A percentile compares a stretch with the other conserved stretches of the same genome.
These are phyloP conservation scores for Drosophila ezoana DNA, from an alignment of 2,888 invertebrate species.

Conservation along the genomic window DNA sequence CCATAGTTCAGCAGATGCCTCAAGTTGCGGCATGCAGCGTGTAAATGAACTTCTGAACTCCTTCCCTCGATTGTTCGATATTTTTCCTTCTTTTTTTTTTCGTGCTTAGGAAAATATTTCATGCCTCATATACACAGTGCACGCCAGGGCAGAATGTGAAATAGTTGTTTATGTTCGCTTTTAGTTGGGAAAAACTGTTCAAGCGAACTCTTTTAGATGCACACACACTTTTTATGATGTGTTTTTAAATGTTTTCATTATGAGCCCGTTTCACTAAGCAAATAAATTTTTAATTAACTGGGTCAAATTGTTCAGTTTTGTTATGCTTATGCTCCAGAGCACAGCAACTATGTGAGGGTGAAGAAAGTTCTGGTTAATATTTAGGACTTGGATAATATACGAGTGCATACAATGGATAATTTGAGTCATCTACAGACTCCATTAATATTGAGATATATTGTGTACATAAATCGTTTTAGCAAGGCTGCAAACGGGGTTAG, in stretches of 20 bases:
- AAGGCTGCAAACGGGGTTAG: too few species aligned
- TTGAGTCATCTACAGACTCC: constrained; percentile 4
- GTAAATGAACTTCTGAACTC: constrained; percentile 55
- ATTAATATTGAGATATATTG: constrained; percentile 11
- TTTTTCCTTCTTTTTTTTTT: background rate
- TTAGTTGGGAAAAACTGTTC: constrained; percentile 37
- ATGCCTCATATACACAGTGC: constrained; percentile 53
- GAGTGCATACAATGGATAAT: background rate
- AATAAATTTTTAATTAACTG: constrained; percentile 65
- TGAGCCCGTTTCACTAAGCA: constrained; percentile 69
- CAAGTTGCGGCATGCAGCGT: constrained; percentile 42
- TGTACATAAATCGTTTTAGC: too few species aligned
- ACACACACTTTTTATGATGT: constrained; percentile 66
- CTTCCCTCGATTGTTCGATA: constrained; percentile 10
- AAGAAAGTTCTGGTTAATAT: constrained; percentile 11
- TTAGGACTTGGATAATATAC: background rate
- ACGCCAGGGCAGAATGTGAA: constrained; percentile 24
- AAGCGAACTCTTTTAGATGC: constrained; percentile 30
- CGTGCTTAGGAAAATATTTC: constrained; percentile 54
- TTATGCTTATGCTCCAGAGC: constrained; percentile 4
- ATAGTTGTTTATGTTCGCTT: constrained; percentile 73
- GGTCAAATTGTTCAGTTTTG: constrained; percentile 51
- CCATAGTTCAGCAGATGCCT: constrained; percentile 29
- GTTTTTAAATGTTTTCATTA: constrained; percentile 76
- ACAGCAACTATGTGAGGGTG: constrained; percentile 11